Evolutionary conservation across 2,888 invertebrate species (phyloP).

Genomic region (Amiota minor): DNA sequence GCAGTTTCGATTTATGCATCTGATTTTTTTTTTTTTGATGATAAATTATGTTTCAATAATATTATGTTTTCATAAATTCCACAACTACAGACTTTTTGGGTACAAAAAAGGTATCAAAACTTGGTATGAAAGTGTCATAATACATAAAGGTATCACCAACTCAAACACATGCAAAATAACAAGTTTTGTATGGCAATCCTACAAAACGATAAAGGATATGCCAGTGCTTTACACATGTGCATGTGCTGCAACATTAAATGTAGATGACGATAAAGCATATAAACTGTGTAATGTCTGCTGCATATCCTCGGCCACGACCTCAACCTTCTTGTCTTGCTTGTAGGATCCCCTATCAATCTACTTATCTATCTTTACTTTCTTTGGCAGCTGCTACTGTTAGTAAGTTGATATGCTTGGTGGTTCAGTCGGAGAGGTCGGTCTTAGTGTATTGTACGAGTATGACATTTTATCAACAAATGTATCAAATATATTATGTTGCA

Average conservation of each 20-base stretch:
- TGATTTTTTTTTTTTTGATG: no score
- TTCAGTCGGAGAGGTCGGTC: neutral
- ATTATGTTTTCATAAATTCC: no score
- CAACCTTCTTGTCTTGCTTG: no score
- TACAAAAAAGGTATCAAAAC: no score
- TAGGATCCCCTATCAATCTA: neutral
- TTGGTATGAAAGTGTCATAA: no score
- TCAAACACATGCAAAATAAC: slow-evolving; percentile 29
- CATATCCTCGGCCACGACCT: no score
- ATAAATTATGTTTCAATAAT: no score
- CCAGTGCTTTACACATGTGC: slow-evolving; percentile 1
- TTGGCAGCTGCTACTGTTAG: neutral
- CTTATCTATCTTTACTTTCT: neutral
- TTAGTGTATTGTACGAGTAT: slow-evolving; percentile 13
- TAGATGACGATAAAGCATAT: neutral
- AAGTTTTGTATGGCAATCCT: slow-evolving; percentile 51
- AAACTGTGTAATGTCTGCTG: neutral
- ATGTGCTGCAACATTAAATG: neutral
- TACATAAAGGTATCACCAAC: slow-evolving; percentile 3
- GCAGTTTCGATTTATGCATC: no score
- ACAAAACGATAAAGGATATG: slow-evolving; percentile 2
- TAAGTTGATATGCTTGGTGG: slow-evolving; percentile 24
- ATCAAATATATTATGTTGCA: slow-evolving; percentile 28
- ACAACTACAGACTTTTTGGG: no score
- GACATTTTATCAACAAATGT: slow-evolving; percentile 29